Conservation (phyloP, 2,888 invertebrate genomes). For the Eupithecia dodoneata region DNA sequence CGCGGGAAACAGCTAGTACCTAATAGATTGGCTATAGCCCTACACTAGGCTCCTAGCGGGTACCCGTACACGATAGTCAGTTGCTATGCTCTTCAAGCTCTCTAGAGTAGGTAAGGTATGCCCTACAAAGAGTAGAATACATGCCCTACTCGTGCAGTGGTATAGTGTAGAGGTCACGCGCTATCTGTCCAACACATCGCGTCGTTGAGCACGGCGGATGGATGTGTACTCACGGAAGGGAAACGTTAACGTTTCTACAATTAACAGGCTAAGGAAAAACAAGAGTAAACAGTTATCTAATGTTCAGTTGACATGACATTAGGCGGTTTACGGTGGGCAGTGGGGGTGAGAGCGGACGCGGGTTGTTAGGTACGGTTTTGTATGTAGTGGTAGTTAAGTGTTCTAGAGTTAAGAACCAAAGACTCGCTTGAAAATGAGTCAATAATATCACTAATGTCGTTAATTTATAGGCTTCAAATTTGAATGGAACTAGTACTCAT, state of each 20-base stretch:
- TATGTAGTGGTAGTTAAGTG: background rate
- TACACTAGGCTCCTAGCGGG: no score
- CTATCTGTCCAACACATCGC: slow-evolving; percentile 21
- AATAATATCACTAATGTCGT: background rate
- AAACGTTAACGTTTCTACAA: background rate
- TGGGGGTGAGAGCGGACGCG: background rate
- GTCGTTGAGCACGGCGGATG: slow-evolving; percentile 28
- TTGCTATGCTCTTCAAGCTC: no score
- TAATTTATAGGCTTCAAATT: background rate
- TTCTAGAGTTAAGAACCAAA: background rate
- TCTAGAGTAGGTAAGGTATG: no score
- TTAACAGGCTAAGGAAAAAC: background rate
- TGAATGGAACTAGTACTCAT: background rate
- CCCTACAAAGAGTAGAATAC: background rate
- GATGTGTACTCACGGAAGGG: background rate
- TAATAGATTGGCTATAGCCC: no score
- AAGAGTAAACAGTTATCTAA: background rate
- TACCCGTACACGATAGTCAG: no score
- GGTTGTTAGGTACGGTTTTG: background rate
- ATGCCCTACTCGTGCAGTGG: background rate
- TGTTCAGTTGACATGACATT: background rate
- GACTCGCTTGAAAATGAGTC: background rate
- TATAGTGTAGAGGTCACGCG: background rate
- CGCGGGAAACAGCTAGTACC: no score
- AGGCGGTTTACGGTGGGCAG: background rate